phyloP scores from a whole-genome alignment of 30 jellyfish, hydroid and myxozoan species.

The Morbakka virulenta region DNA sequence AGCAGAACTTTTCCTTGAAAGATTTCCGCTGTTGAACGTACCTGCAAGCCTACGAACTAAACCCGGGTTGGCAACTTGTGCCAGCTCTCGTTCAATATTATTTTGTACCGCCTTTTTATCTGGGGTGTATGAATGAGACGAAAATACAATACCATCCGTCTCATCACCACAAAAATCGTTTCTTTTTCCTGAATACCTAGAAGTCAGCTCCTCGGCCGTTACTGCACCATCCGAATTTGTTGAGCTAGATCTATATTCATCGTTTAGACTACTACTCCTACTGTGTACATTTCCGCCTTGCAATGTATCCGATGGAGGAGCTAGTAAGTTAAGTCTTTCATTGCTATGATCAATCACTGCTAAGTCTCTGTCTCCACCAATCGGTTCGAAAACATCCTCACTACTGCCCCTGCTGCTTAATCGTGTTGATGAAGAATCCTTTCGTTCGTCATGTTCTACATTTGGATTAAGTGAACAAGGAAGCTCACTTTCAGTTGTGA shows the following conservation, averaged over 20 bases:
- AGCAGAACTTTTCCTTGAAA: conserved; percentile 69
- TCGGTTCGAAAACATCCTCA: conserved; percentile 52
- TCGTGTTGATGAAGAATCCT: conserved; percentile 69
- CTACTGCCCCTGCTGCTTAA: conserved; percentile 61
- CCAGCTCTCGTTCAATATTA: conserved; percentile 49
- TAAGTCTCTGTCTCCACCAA: not conserved
- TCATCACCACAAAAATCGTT: conserved; percentile 8
- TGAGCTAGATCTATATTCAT: conserved; percentile 8
- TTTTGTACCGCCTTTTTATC: conserved; percentile 12
- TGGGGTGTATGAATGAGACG: not conserved
- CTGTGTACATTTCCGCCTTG: not conserved
- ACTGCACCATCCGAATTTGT: conserved; percentile 38
- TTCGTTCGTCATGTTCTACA: not conserved
- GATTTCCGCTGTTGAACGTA: conserved; percentile 12
- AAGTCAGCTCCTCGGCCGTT: conserved; percentile 22
- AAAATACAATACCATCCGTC: not conserved
- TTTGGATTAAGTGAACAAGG: conserved; percentile 31
- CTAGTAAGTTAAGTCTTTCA: too few relatives aligned
- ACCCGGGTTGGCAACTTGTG: conserved; percentile 67
- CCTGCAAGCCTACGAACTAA: conserved; percentile 56
- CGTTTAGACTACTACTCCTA: not conserved
- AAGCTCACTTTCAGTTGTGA: conserved; percentile 41
- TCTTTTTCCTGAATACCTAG: conserved; percentile 10
- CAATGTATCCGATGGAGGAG: conserved; percentile 26
- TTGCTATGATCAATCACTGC: not conserved